Percentiles rank a stretch among this genome's conserved stretches.
Evolutionary conservation across 2,888 invertebrate genomes (phyloP).

Genomic region (Sarcophaga variegata): DNA sequence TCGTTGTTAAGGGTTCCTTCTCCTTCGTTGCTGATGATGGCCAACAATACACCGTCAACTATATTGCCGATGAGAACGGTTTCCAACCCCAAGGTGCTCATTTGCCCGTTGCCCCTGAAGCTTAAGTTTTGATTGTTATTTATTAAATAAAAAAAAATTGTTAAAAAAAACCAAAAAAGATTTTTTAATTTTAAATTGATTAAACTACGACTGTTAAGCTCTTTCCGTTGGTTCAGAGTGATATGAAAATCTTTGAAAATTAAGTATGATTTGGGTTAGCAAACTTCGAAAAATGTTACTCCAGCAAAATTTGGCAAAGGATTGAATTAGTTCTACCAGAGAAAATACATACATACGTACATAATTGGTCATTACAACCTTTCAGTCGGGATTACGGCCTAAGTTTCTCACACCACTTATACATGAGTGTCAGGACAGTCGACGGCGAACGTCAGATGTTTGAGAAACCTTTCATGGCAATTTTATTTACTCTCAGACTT

Average conservation of each 20-base stretch:
- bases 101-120: slow-evolving; percentile 75
- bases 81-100: slow-evolving; percentile 74
- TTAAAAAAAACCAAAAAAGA: background rate
- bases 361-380: too few relatives aligned
- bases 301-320: background rate
- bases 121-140: slow-evolving; percentile 52
- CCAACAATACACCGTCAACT: slow-evolving; percentile 70
- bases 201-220: background rate
- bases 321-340: too few relatives aligned
- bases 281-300: background rate
- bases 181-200: background rate
- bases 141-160: slow-evolving; percentile 38
- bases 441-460: too few relatives aligned
- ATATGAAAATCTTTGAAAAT: too few relatives aligned
- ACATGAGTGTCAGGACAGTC: too few relatives aligned
- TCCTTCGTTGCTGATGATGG: slow-evolving; percentile 72
- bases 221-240: too few relatives aligned
- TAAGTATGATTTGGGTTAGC: too few relatives aligned
- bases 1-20: slow-evolving; percentile 74
- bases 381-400: too few relatives aligned
- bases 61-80: slow-evolving; percentile 73
- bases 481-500: too few relatives aligned
- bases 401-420: too few relatives aligned
- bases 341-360: too few relatives aligned
- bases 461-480: too few relatives aligned